Percentiles rank a stretch among this genome's conserved stretches.
Evolutionary conservation across 1,140 invertebrate genomes (phyloP).

Genomic region (Bombus breviceps): DNA sequence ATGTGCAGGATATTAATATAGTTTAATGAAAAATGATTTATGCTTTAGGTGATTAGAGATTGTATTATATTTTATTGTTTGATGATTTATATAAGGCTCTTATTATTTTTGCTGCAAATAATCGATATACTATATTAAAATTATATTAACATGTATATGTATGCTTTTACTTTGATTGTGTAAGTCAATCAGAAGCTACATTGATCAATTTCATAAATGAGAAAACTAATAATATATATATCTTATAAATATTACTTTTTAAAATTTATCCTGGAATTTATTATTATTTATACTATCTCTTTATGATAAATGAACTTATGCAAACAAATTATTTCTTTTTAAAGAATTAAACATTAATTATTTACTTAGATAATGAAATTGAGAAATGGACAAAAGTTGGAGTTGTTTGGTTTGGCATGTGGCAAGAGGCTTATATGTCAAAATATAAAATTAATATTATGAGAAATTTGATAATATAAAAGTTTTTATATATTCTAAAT

Average conservation of each 20-base stretch:
- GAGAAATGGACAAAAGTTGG: neutral
- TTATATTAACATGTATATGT: neutral
- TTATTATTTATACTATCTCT: neutral
- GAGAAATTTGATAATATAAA: neutral
- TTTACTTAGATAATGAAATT: neutral
- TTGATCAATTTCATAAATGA: neutral
- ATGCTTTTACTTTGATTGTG: neutral
- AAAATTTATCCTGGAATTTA: neutral
- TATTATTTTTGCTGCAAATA: constrained; percentile 32
- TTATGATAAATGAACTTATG: too few species aligned
- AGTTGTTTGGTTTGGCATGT: neutral
- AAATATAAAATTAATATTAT: neutral
- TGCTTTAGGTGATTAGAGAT: neutral
- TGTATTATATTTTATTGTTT: neutral
- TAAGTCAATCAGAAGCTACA: neutral
- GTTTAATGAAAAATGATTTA: neutral
- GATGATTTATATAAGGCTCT: neutral
- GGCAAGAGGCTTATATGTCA: too few species aligned
- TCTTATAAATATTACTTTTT: neutral
- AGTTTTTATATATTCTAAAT: neutral
- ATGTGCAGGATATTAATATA: too few species aligned
- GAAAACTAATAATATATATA: neutral
- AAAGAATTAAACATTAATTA: neutral
- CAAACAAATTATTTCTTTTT: too few species aligned
- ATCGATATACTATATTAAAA: constrained; percentile 26